Conservation (phyloP, 2,888 invertebrate genomes). For the Pollenia amentaria region DNA sequence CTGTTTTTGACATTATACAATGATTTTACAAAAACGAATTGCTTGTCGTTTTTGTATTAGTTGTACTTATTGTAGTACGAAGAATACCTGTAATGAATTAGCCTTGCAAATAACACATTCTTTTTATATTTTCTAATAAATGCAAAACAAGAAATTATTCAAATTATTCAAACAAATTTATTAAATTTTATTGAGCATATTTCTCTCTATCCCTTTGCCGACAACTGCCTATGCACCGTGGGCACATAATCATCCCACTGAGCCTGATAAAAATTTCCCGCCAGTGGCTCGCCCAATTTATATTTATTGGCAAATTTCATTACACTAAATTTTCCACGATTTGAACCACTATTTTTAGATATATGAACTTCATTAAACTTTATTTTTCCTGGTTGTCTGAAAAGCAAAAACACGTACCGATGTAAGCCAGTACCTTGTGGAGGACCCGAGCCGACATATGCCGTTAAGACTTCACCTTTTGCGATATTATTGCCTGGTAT, state of each 20-base stretch:
- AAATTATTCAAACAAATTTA: neutral
- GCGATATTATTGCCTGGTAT: slow-evolving; percentile 90
- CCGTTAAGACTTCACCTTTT: slow-evolving; percentile 90
- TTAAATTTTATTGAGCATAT: neutral
- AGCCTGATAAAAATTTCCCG: slow-evolving; percentile 81
- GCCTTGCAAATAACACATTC: too few relatives aligned
- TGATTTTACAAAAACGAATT: too few relatives aligned
- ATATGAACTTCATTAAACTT: slow-evolving; percentile 85
- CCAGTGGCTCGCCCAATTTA: slow-evolving; percentile 87
- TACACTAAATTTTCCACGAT: slow-evolving; percentile 88
- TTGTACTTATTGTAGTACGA: too few relatives aligned
- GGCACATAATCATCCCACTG: slow-evolving; percentile 82
- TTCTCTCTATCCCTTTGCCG: slow-evolving; percentile 33
- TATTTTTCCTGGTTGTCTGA: slow-evolving; percentile 87
- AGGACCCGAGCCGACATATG: slow-evolving; percentile 94
- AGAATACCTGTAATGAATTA: too few relatives aligned
- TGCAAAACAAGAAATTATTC: neutral
- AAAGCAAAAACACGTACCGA: slow-evolving; percentile 92
- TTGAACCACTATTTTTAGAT: slow-evolving; percentile 81
- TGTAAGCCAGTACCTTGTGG: slow-evolving; percentile 91
- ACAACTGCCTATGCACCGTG: slow-evolving; percentile 57
- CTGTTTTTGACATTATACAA: too few relatives aligned
- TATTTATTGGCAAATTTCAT: slow-evolving; percentile 91
- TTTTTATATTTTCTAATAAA: neutral
- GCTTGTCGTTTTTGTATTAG: too few relatives aligned